Percentiles rank a stretch among this genome's conserved stretches.
Conservation (phyloP, 2,113 vertebrate species). For the Beaufortia kweichowensis region DNA sequence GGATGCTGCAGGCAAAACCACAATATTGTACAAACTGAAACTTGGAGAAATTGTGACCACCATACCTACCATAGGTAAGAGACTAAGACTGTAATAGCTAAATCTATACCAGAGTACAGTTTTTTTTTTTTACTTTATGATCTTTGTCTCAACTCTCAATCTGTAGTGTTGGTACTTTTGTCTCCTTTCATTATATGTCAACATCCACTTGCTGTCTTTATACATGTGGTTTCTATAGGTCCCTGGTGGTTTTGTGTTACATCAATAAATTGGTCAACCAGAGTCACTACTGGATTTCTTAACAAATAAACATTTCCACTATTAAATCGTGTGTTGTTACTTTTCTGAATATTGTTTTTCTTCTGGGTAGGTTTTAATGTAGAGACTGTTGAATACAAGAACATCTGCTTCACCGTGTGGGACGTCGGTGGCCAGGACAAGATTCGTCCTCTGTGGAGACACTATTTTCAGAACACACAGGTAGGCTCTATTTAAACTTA, state of each 20-base stretch:
- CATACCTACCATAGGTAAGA: slow-evolving; percentile 93
- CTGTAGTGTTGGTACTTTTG: background rate
- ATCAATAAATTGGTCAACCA: background rate
- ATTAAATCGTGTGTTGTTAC: background rate
- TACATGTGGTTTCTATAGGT: background rate
- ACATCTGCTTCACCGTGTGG: slow-evolving; percentile 94
- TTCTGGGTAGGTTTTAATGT: slow-evolving; percentile 85
- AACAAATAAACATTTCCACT: background rate
- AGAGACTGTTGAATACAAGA: slow-evolving; percentile 93
- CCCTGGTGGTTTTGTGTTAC: background rate
- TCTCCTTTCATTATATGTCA: background rate
- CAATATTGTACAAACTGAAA: slow-evolving; percentile 94
- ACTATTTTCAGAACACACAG: slow-evolving; percentile 95
- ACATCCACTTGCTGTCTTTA: background rate
- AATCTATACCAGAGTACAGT: background rate
- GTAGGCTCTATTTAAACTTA: slow-evolving; percentile 60
- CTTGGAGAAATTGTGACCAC: slow-evolving; percentile 94
- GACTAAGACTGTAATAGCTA: background rate
- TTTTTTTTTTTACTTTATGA: background rate
- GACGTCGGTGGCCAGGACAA: slow-evolving; percentile 95
- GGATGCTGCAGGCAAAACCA: slow-evolving; percentile 95
- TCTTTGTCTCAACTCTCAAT: too few relatives aligned
- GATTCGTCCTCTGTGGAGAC: slow-evolving; percentile 91
- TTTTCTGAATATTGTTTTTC: background rate
- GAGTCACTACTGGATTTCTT: background rate